Percentiles rank a stretch among this genome's conserved stretches.
Evolutionary conservation across 2,888 invertebrate species (phyloP).

Genomic region (Lamellibrachia satsuma): DNA sequence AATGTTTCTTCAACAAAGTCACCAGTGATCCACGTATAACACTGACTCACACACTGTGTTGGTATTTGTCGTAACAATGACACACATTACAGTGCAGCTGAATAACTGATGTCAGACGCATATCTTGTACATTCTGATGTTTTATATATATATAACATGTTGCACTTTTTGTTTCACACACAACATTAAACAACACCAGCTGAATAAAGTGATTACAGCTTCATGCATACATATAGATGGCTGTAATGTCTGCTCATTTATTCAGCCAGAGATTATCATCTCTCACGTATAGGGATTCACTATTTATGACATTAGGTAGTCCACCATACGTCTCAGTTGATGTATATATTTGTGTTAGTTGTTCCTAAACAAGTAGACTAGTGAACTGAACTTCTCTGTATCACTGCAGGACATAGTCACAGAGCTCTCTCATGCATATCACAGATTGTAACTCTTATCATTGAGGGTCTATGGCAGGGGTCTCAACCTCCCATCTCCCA

Average conservation of each 20-base stretch:
- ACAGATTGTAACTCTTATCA: no score
- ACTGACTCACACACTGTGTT: not conserved
- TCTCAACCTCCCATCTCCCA: no score
- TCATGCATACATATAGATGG: no score
- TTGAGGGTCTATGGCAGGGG: no score
- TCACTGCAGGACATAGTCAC: not conserved
- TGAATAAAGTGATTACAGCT: not conserved
- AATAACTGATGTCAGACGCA: not conserved
- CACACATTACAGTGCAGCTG: not conserved
- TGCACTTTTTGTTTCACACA: not conserved
- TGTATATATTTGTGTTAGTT: not conserved
- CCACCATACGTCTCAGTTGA: not conserved
- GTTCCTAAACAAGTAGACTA: not conserved
- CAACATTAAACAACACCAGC: not conserved
- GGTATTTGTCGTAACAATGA: not conserved
- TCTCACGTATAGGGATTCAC: not conserved
- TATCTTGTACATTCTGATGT: not conserved
- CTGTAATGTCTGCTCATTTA: not conserved
- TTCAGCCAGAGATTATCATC: not conserved
- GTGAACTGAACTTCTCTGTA: not conserved
- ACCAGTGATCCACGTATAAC: not conserved
- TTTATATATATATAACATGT: not conserved
- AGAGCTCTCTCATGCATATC: not conserved
- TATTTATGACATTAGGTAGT: not conserved
- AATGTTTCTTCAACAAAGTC: not conserved